phyloP scores from a whole-genome alignment of 2,113 vertebrate genomes.

The Melanotaenia duboulayi region DNA sequence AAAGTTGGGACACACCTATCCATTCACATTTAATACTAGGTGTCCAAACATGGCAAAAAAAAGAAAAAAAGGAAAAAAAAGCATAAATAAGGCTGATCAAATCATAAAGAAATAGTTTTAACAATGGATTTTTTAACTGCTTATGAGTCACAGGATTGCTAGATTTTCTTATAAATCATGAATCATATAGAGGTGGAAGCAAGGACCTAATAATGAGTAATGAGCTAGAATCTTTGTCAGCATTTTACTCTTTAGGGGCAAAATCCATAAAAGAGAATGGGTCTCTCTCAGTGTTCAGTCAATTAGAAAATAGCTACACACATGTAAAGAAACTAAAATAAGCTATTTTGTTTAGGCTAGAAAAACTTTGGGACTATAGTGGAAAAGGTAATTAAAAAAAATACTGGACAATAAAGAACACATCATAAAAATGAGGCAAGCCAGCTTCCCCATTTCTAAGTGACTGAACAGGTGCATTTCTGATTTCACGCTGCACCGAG shows the following conservation, averaged over 20 bases:
- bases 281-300: slow-evolving; percentile 35
- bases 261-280: slow-evolving; percentile 37
- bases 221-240: slow-evolving; percentile 36
- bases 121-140: neutral
- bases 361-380: slow-evolving; percentile 63
- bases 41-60: too few relatives aligned
- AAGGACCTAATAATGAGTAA: slow-evolving; percentile 23
- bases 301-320: slow-evolving; percentile 51
- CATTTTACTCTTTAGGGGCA: slow-evolving; percentile 41
- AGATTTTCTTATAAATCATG: neutral
- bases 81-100: too few relatives aligned
- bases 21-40: too few relatives aligned
- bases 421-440: slow-evolving; percentile 80
- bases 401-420: slow-evolving; percentile 78
- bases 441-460: slow-evolving; percentile 81
- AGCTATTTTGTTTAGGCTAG: slow-evolving; percentile 55
- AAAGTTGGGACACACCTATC: too few relatives aligned
- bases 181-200: neutral
- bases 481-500: slow-evolving; percentile 84
- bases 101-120: neutral
- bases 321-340: slow-evolving; percentile 49
- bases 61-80: too few relatives aligned
- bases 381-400: slow-evolving; percentile 70
- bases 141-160: neutral
- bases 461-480: slow-evolving; percentile 84